Conservation (phyloP, 37 sponge, comb jelly and placozoan species). For the Spongilla lacustris region DNA sequence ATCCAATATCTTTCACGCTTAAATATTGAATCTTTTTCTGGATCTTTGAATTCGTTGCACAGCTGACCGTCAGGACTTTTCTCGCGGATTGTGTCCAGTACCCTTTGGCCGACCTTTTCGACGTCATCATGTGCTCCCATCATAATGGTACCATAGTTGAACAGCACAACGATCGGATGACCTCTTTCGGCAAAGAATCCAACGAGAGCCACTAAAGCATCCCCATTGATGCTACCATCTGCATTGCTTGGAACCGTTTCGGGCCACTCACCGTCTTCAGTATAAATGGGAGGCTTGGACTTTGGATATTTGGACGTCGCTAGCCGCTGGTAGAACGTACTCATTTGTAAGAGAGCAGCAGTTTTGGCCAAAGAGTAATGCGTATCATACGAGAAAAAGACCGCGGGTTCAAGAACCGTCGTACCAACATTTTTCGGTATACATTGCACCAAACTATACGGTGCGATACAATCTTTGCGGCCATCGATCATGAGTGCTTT, state of each 20-base stretch:
- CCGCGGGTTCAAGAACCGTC: not conserved
- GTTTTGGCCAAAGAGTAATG: slow-evolving; percentile 28
- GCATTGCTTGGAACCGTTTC: not conserved
- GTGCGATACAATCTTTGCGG: too few species aligned
- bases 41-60: too few species aligned
- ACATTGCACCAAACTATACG: too few species aligned
- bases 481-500: not conserved
- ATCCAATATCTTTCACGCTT: slow-evolving; percentile 10
- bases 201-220: not conserved
- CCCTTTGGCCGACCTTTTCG: not conserved
- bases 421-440: too few species aligned
- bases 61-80: not conserved
- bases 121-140: not conserved
- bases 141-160: not conserved
- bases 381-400: slow-evolving; percentile 25
- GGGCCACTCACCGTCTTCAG: too few species aligned
- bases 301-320: too few species aligned
- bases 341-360: not conserved
- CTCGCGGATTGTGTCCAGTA: too few species aligned
- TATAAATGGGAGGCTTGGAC: too few species aligned
- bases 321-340: not conserved
- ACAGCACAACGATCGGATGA: not conserved
- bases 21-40: too few species aligned
- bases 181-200: not conserved
- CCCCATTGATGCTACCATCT: not conserved